Evolutionary conservation across 2,797 vertebrate species (phyloP).

Genomic region (Meriones psammophilus): DNA sequence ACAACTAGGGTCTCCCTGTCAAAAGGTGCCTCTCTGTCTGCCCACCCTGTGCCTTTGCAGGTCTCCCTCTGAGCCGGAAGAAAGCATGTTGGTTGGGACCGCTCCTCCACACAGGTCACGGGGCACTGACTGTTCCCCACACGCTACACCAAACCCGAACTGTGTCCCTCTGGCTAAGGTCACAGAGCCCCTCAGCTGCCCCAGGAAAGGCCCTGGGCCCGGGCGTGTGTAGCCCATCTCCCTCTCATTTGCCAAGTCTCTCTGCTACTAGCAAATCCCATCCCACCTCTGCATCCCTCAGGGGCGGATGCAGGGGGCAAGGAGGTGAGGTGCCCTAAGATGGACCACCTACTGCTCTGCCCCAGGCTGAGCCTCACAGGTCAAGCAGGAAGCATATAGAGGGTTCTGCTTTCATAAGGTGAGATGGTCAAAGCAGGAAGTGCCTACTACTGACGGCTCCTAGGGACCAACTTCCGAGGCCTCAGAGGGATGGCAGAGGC

Average conservation of each 20-base stretch:
- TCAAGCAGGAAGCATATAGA: neutral
- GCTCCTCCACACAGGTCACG: neutral
- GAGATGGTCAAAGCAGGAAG: accelerated
- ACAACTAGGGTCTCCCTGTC: neutral
- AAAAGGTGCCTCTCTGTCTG: neutral
- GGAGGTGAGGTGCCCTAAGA: too few species aligned
- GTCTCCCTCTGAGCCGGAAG: neutral
- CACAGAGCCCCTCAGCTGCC: neutral
- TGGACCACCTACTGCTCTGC: neutral
- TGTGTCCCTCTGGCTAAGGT: neutral
- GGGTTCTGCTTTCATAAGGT: neutral
- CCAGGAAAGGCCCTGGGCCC: neutral
- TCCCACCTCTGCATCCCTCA: neutral
- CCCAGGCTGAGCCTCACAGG: neutral
- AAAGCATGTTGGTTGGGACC: too few species aligned
- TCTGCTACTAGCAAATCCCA: neutral
- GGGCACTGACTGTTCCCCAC: neutral
- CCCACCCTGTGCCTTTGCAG: neutral
- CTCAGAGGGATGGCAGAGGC: neutral
- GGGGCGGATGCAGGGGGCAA: neutral
- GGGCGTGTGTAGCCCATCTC: neutral
- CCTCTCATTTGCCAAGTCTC: neutral
- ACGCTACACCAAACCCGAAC: neutral
- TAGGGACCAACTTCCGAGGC: neutral
- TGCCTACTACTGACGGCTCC: neutral